These are phyloP conservation scores for Parnassius mnemosyne DNA, from an alignment of 2,888 invertebrate species.

Conservation along the genomic window DNA sequence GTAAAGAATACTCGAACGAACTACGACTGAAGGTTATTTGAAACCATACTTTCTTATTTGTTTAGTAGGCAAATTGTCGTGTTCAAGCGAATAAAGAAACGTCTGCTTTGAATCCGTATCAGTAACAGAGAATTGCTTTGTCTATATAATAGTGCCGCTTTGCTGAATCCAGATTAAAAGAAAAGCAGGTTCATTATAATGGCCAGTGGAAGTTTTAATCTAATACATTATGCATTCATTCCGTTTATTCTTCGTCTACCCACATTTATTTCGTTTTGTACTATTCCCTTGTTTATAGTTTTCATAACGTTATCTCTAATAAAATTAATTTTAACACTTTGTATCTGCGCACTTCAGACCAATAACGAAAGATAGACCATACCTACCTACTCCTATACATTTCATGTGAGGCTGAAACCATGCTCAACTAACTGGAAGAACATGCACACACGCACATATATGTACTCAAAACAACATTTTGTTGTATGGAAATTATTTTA, in stretches of 20 bases:
- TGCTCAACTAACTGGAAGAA: too few species aligned
- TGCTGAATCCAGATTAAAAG: slow-evolving; percentile 22
- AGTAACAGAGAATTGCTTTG: slow-evolving; percentile 28
- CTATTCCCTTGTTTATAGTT: slow-evolving; percentile 6
- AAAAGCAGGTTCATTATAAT: slow-evolving; percentile 26
- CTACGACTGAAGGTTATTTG: slow-evolving; percentile 19
- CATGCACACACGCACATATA: too few species aligned
- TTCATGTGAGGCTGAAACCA: too few species aligned
- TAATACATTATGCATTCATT: slow-evolving; percentile 26
- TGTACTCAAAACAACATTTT: too few species aligned
- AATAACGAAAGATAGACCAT: too few species aligned
- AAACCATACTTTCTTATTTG: slow-evolving; percentile 11
- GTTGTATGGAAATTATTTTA: too few species aligned
- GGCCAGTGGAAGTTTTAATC: slow-evolving; percentile 24
- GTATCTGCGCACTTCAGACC: neutral
- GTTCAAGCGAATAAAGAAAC: slow-evolving; percentile 25
- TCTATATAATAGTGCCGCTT: slow-evolving; percentile 21
- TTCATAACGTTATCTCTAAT: slow-evolving; percentile 21
- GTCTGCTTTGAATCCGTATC: slow-evolving; percentile 28
- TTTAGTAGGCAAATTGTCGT: slow-evolving; percentile 21
- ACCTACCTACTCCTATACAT: too few species aligned
- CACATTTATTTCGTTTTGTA: slow-evolving; percentile 22
- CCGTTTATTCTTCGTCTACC: slow-evolving; percentile 26
- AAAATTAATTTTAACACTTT: slow-evolving; percentile 14
- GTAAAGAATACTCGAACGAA: slow-evolving; percentile 16